Evolutionary conservation across 2,797 vertebrate species (phyloP), one percentile per base, ranked within the genome.

Genomic region (Channallabes apus): DNA sequence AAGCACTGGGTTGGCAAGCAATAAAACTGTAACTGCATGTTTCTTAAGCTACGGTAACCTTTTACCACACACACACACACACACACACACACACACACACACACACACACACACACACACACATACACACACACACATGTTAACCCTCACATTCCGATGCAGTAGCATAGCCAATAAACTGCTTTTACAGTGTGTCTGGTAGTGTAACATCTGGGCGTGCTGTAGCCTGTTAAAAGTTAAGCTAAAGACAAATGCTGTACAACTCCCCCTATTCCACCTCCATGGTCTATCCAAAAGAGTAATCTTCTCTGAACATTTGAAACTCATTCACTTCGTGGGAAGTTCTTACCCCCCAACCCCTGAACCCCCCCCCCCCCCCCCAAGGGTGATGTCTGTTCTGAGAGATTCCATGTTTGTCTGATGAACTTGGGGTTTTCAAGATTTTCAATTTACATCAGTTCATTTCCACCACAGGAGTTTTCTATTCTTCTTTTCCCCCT

Each of bases 391-490:
- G 84, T 61, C 27, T 64, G 46, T 81, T 73, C 84, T 64, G 38
- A 41, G 12, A 68, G 79, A 64, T 75, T 22, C 46, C 56, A 3
- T 85, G 67, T 75, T 82, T 85, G 59, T 85, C 58, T 81, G 59
- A 75, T n/a, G 29, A 82, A 62, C 69, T 68, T 80, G 58, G 41
- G 46, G 56, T 82, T 85, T 78, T 80, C 38, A 72, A 58, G 79
- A 77, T 77, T 86, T 78, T 78, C 73, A 82, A 82, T 86, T 86
- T 82, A 71, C 72, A 82, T 82, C 80, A 61, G 54, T 78, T 86
- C 80, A 82, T 86, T 82, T 86, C 73, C 56, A 6, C 58, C 61
- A 76, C 62, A 27, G 73, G 27, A 51, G 56, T 82, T 84, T 85
- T 76, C 54, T 82, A 27, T 82, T 85, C 54, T 82, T 79, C 82